Conservation (phyloP, 2,113 vertebrate genomes). For the Oncorhynchus mykiss region DNA sequence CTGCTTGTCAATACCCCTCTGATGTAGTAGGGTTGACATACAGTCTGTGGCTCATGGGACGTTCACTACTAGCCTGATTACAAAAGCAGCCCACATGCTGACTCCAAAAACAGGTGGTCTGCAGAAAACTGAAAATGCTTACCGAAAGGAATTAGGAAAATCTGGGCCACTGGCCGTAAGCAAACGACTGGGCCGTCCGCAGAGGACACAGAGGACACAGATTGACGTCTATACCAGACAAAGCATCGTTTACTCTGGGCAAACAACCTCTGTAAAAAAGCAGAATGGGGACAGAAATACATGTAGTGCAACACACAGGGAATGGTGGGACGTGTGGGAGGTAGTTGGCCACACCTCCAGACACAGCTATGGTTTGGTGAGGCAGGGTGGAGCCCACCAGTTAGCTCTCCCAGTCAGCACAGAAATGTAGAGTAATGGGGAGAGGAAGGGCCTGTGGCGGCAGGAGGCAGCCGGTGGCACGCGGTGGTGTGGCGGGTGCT, state of each 20-base stretch:
- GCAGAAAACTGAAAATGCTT: constrained; percentile 24
- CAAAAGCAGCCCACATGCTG: constrained; percentile 49
- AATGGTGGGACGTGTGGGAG: constrained; percentile 31
- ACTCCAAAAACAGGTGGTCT: constrained; percentile 64
- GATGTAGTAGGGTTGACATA: constrained; percentile 27
- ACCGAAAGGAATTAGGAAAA: constrained; percentile 44
- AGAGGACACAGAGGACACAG: background rate
- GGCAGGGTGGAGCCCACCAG: constrained; percentile 33
- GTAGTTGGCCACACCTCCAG: constrained; percentile 23
- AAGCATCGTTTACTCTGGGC: constrained; percentile 30
- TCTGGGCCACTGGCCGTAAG: constrained; percentile 36
- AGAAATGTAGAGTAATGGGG: constrained; percentile 15
- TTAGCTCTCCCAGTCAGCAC: constrained; percentile 27
- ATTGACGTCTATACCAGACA: constrained; percentile 39
- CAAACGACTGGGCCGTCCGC: constrained; percentile 14
- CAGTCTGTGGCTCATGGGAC: constrained; percentile 28
- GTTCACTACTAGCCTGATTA: constrained; percentile 48
- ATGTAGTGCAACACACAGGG: constrained; percentile 14
- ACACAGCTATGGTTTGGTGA: constrained; percentile 36
- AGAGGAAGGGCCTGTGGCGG: constrained; percentile 31
- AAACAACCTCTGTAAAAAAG: constrained; percentile 39
- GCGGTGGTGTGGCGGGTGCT: constrained; percentile 48
- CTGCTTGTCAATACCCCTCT: constrained; percentile 9
- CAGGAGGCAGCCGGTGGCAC: constrained; percentile 39
- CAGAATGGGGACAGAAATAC: constrained; percentile 33